Base-by-base conservation (phyloP, 2,888 invertebrate species). In the Petrophora chlorosata region DNA sequence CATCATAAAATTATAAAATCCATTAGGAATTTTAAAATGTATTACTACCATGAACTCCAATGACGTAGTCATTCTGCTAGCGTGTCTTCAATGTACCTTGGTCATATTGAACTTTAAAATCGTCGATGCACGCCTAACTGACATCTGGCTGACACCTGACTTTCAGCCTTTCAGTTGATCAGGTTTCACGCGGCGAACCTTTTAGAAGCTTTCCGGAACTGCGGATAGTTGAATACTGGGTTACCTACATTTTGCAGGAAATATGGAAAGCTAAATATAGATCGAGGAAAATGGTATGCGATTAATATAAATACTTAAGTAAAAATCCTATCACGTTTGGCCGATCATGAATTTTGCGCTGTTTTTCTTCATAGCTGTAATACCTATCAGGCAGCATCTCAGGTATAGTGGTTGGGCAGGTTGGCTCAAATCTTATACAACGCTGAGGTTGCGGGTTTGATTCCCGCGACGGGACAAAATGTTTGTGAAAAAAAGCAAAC, bases 91-190 rank as follows among this genome's bases (percentile, higher is more conserved):
- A 46, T 65, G 74, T 71, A 71, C 69, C 73, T 73, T 76, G 61
- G 67, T 66, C 65, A 73, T 69, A 69, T 66, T 73, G 67, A 73
- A 74, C 70, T 79, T 77, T 77, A 73, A 73, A 76, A 67, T 73
- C 57, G 57, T 51, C 51, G 43, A 39, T 38, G 42, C 28, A 42
- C 10, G 41, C 41, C 48, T 65, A 63, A 66, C 70, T 72, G 69
- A 70, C 71, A 66, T 65, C 65, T 61, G 51, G 54, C 61, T 70
- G 72, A 65, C 64, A 64, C 35, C 53, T 62, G 55, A 39, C 56
- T 62, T 51, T 50, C 45, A 60, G 61, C 36, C 39, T 43, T 43
- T 33, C 57, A 59, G 19, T 58, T 53, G 54, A 63, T 67, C 67
- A 60, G 62, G 62, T 63, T 63, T 61, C 48, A 40, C 49, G 57